Evolutionary conservation across 2,113 vertebrate species (phyloP), one percentile per base, ranked within the genome.

Genomic region (Ifrita kowaldi): DNA sequence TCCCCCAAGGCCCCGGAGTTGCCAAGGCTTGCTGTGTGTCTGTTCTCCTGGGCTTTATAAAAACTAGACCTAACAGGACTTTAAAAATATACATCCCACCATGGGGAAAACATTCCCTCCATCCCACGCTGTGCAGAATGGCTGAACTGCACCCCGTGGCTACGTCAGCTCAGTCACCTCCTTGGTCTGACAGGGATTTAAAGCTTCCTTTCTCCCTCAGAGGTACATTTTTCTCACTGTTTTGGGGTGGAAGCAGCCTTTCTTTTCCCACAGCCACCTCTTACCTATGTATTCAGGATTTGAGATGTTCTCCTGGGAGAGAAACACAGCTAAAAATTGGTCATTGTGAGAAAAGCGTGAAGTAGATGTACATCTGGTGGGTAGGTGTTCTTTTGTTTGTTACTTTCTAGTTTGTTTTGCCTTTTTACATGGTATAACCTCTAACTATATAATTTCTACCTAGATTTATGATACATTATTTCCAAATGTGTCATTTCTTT

Each of bases 81-180:
- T 39, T 59, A 28, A 13, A 74, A 85, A 55, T 17, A 67, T 23
- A 39, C 19, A 46, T 10, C 5, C 37, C 35, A n/a, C 28, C 57
- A 11, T 4, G n/a, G 21, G 39, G 28, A 79, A 81, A 74, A 26
- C 10, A 52, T 26, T 68, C 35, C 18, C 49, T 84, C 30, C 44
- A 64, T 46, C 27, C 22, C 22, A 64, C n/a, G 15, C 26, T 37
- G 20, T 19, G 19, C 11, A 11, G 1, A 80, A 59, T 8, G 5
- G 47, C 56, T 44, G 17, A 67, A 35, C 11, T 56, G 32, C 1
- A 1, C 33, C 19, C 28, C 0, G 0, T 16, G 18, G 32, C 4
- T 46, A 42, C 33, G 28, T 84, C 53, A 50, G 20, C 26, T 80
- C 4, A 0, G 14, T 46, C 16, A 11, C 8, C 13, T 21, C 13